These are phyloP conservation scores for Dendrocopos noguchii DNA, from an alignment of 2,113 vertebrate species.

Conservation along the genomic window DNA sequence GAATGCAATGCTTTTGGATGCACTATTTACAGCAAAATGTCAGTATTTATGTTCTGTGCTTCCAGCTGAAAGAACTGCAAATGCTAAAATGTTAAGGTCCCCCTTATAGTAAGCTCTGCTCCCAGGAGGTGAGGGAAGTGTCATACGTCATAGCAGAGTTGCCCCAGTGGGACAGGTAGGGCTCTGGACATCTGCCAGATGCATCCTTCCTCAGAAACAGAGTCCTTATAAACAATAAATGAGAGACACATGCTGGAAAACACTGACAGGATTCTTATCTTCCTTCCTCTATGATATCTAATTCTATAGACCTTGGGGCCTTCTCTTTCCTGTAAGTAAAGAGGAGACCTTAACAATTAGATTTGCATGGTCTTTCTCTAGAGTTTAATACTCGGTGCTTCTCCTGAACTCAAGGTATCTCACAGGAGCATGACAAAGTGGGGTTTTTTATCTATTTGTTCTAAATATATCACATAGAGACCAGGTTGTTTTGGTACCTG, in stretches of 20 bases:
- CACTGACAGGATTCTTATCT: not conserved
- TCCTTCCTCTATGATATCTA: not conserved
- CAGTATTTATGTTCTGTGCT: not conserved
- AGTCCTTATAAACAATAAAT: not conserved
- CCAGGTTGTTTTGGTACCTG: not conserved
- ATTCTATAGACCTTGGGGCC: not conserved
- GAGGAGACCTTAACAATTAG: not conserved
- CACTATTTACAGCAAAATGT: not conserved
- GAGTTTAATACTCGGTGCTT: not conserved
- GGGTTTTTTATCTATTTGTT: not conserved
- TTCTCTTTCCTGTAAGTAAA: not conserved
- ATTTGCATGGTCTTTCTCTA: not conserved
- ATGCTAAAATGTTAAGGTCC: fast-evolving
- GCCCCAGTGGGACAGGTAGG: not conserved
- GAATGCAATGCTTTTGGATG: not conserved
- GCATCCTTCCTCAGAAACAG: not conserved
- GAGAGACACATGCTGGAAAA: not conserved
- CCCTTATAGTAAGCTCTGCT: not conserved
- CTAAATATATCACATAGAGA: not conserved
- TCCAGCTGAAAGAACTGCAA: not conserved
- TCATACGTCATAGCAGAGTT: not conserved
- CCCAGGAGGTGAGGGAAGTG: not conserved
- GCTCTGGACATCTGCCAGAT: not conserved
- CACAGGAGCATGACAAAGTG: not conserved
- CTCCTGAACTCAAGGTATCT: not conserved